A percentile compares a stretch with the other conserved stretches of the same genome.
These are phyloP conservation scores for zebrafish (Danio rerio) DNA, from an alignment of 2,113 vertebrate species.

Conservation along the genomic window GRCz12tu NC_133188.1:30724501-30725000, in stretches of 20 bases:
- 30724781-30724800: not conserved
- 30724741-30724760: not conserved
- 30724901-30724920: not conserved
- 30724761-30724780: not conserved
- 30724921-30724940: not conserved
- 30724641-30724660: not conserved
- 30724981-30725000: not conserved
- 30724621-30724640: not conserved
- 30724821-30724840: not conserved
- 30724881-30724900: not conserved
- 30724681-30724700: not conserved
- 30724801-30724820: not conserved
- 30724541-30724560: no score
- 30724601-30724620: no score
- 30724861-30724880: not conserved
- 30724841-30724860: not conserved
- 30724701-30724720: not conserved
- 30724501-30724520: no score
- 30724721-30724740: not conserved
- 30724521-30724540: no score
- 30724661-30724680: not conserved
- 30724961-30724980: not conserved
- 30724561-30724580: no score
- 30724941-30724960: constrained; percentile 11
- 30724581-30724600: no score